Percentiles rank a stretch among this genome's conserved stretches.
These are phyloP conservation scores for Encarsia formosa DNA, from an alignment of 2,888 invertebrate species.

Conservation along the genomic window DNA sequence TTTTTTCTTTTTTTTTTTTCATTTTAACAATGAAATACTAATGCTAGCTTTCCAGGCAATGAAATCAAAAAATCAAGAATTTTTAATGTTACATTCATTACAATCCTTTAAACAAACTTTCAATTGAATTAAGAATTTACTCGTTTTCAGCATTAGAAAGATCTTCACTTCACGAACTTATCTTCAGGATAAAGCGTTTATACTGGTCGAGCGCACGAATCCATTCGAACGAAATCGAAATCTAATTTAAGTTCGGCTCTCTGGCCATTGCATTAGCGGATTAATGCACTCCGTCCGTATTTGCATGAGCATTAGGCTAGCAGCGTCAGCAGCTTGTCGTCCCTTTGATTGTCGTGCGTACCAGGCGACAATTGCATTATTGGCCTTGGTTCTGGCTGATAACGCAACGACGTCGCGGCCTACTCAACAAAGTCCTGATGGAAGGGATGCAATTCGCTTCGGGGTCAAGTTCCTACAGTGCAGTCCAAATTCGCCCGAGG, in stretches of 20 bases:
- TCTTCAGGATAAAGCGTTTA: no score
- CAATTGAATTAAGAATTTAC: no score
- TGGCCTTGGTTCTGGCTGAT: not conserved
- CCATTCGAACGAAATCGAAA: not conserved
- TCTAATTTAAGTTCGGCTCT: not conserved
- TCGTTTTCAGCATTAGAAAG: no score
- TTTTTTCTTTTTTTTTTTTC: no score
- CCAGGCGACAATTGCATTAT: slow-evolving; percentile 24
- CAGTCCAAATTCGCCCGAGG: no score
- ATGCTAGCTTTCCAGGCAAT: no score
- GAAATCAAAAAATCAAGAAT: no score
- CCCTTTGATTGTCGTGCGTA: slow-evolving; percentile 22
- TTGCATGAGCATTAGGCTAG: slow-evolving; percentile 44
- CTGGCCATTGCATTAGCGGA: slow-evolving; percentile 44
- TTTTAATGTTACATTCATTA: no score
- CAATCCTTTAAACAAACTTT: no score
- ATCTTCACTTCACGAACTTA: no score
- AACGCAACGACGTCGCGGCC: not conserved
- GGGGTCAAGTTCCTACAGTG: slow-evolving; percentile 10
- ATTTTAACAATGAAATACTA: no score
- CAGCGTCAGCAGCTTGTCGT: slow-evolving; percentile 12
- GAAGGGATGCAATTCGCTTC: slow-evolving; percentile 1
- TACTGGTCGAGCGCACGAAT: not conserved
- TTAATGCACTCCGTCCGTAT: slow-evolving; percentile 47
- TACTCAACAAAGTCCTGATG: not conserved